Conservation (phyloP, 2,888 invertebrate species). For the Torymus tubicola region DNA sequence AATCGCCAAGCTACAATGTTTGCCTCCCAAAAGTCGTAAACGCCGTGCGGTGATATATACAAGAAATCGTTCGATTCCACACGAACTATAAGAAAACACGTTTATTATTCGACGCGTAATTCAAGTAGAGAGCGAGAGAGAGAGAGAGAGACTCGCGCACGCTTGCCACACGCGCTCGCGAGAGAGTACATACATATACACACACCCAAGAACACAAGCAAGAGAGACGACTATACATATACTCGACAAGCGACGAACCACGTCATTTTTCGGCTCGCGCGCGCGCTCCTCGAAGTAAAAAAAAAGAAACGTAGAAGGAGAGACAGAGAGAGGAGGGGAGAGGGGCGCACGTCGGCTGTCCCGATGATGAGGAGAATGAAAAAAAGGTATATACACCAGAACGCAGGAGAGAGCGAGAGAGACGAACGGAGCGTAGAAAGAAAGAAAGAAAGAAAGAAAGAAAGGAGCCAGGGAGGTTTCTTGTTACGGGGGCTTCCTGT, state of each 20-base stretch:
- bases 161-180: no score
- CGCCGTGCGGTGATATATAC: no score
- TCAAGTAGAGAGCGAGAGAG: conserved; percentile 26
- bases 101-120: conserved; percentile 47
- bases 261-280: conserved; percentile 43
- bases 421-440: conserved; percentile 1
- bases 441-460: conserved; percentile 32
- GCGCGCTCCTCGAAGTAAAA: conserved; percentile 16
- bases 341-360: conserved; percentile 54
- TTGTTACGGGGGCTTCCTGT: conserved; percentile 75
- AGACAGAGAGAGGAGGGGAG: conserved; percentile 45
- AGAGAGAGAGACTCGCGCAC: no score
- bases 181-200: no score
- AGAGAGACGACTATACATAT: no score
- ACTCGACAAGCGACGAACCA: conserved; percentile 42
- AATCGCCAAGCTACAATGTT: no score
- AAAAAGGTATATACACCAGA: conserved; percentile 37
- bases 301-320: neutral
- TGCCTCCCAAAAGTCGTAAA: no score
- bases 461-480: conserved; percentile 68
- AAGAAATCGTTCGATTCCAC: neutral
- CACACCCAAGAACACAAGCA: conserved; percentile 10
- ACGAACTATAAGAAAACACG: conserved; percentile 32
- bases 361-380: conserved; percentile 56
- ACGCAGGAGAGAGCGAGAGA: conserved; percentile 19